These are phyloP conservation scores for Callionymus lyra DNA, from an alignment of 2,113 vertebrate species.

Conservation along the genomic window DNA sequence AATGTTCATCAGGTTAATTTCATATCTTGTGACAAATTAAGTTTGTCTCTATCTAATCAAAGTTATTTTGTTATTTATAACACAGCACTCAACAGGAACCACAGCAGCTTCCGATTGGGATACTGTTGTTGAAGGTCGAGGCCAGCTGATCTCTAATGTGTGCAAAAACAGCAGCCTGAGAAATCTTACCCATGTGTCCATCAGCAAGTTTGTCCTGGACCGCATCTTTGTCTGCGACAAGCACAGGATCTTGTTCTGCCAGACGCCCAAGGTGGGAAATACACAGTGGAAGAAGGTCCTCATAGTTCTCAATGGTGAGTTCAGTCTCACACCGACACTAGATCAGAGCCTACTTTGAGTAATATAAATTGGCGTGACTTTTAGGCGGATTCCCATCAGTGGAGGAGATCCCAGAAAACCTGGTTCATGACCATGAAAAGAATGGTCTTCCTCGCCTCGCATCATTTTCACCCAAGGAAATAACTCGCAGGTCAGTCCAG, in stretches of 20 bases:
- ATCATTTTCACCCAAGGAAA: slow-evolving; percentile 75
- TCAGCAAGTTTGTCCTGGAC: slow-evolving; percentile 92
- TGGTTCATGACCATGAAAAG: slow-evolving; percentile 93
- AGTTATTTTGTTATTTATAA: slow-evolving; percentile 7
- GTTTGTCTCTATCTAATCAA: too few species aligned
- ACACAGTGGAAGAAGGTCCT: slow-evolving; percentile 99
- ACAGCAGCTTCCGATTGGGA: slow-evolving; percentile 54
- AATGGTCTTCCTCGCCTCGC: slow-evolving; percentile 91
- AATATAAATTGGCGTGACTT: background rate
- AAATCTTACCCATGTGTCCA: slow-evolving; percentile 79
- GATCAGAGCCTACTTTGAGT: background rate
- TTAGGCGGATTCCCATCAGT: slow-evolving; percentile 83
- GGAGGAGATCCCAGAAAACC: slow-evolving; percentile 86
- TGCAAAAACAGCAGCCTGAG: slow-evolving; percentile 76
- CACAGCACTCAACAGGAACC: slow-evolving; percentile 64
- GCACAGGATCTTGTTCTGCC: slow-evolving; percentile 95
- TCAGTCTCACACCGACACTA: background rate
- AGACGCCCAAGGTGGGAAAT: slow-evolving; percentile 98
- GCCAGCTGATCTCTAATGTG: slow-evolving; percentile 71
- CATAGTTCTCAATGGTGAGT: slow-evolving; percentile 89
- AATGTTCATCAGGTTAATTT: too few species aligned
- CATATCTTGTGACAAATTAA: too few species aligned
- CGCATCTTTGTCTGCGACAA: slow-evolving; percentile 97
- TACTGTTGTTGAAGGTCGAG: slow-evolving; percentile 66
- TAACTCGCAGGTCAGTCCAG: slow-evolving; percentile 74